These are phyloP conservation scores for Perca fluviatilis DNA, from an alignment of 2,113 vertebrate species.

Conservation along the genomic window DNA sequence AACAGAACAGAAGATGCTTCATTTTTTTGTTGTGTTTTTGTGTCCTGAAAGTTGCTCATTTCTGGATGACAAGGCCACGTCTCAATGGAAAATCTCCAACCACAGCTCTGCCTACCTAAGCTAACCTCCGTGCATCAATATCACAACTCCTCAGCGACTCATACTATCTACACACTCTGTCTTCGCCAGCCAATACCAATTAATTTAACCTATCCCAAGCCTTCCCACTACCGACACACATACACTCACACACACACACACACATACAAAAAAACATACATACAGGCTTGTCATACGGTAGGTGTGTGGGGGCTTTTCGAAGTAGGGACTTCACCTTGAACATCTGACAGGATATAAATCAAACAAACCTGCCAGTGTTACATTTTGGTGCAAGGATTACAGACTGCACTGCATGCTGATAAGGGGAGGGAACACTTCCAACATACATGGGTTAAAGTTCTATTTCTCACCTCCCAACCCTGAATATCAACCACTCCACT, in stretches of 20 bases:
- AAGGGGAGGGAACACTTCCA: conserved; percentile 20
- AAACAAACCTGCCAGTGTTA: conserved; percentile 42
- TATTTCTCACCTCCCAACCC: conserved; percentile 11
- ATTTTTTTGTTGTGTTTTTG: background rate
- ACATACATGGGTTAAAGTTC: conserved; percentile 10
- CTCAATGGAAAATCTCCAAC: background rate
- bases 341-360: conserved; percentile 58
- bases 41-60: background rate
- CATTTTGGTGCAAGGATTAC: conserved; percentile 46
- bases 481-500: conserved; percentile 25
- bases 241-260: background rate
- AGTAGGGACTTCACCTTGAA: conserved; percentile 57
- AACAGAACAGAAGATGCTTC: background rate
- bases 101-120: background rate
- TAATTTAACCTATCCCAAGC: background rate
- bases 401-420: conserved; percentile 52
- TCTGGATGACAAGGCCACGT: background rate
- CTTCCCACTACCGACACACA: background rate
- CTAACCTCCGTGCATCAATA: background rate
- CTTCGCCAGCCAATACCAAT: background rate
- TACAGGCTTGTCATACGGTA: background rate
- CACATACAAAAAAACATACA: background rate
- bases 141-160: background rate
- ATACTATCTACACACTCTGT: background rate
- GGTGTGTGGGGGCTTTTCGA: conserved; percentile 9